A percentile compares a stretch with the other conserved stretches of the same genome.
Evolutionary conservation across 2,113 vertebrate species (phyloP).

Genomic region (Myotis lucifugus): DNA sequence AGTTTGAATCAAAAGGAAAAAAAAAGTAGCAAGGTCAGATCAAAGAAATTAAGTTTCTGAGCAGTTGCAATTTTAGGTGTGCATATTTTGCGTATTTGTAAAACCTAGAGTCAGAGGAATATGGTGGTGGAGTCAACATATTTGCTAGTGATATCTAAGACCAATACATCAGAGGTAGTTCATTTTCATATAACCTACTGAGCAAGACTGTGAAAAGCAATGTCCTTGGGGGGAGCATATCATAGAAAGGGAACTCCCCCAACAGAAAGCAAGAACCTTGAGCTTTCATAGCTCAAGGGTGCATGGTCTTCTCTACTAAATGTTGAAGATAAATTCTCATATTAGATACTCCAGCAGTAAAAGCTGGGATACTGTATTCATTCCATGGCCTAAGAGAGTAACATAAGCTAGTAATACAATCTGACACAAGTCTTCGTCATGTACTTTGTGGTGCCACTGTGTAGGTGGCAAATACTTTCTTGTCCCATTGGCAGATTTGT

Average conservation of each 20-base stretch:
- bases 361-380: not conserved
- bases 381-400: not conserved
- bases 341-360: not conserved
- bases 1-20: not conserved
- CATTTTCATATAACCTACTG: not conserved
- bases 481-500: not conserved
- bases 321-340: not conserved
- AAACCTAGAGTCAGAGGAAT: not conserved
- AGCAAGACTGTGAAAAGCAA: not conserved
- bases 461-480: not conserved
- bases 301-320: not conserved
- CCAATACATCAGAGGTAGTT: not conserved
- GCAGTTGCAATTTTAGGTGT: not conserved
- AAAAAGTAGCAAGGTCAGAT: not conserved
- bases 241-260: not conserved
- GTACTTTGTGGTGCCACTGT: not conserved
- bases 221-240: accelerated
- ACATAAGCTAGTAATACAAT: not conserved
- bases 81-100: not conserved
- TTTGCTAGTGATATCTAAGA: not conserved
- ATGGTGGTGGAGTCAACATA: not conserved
- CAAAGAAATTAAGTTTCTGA: not conserved
- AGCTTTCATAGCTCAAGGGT: not conserved
- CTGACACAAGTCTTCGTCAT: not conserved
- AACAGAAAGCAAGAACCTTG: not conserved